phyloP scores from a whole-genome alignment of 2,797 vertebrate species.

The Cyclura pinguis region DNA sequence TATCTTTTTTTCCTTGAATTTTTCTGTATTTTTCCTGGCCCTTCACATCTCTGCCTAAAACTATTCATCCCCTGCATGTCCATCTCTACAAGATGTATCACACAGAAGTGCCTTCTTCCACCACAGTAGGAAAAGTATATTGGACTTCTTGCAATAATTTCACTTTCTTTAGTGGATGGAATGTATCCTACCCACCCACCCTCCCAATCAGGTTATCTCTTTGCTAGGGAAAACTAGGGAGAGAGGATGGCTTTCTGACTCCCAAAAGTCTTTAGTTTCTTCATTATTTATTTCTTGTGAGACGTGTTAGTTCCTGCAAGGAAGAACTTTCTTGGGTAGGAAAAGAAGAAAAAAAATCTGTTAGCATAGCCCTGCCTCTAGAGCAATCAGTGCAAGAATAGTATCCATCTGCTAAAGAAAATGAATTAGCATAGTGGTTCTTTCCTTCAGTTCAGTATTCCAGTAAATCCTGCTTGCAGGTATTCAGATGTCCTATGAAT shows the following conservation, averaged over 20 bases:
- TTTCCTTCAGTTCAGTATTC: background rate
- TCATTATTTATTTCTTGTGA: background rate
- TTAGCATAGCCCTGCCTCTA: too few relatives aligned
- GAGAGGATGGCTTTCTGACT: background rate
- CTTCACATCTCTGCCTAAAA: too few relatives aligned
- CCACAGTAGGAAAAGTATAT: too few relatives aligned
- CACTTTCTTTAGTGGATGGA: background rate
- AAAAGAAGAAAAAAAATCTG: background rate
- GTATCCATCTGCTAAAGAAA: too few relatives aligned
- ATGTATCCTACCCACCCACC: background rate
- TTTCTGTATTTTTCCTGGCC: too few relatives aligned
- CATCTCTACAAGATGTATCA: background rate
- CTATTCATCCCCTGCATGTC: background rate
- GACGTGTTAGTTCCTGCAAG: background rate
- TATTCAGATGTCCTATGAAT: background rate
- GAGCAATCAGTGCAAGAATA: too few relatives aligned
- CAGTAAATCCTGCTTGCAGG: background rate
- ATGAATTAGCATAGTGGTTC: background rate
- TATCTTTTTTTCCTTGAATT: too few relatives aligned
- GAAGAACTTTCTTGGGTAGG: background rate
- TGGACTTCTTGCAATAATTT: too few relatives aligned
- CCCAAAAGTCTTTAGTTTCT: background rate
- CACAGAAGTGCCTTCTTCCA: too few relatives aligned
- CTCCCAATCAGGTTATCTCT: background rate
- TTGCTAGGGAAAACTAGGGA: background rate